These are phyloP conservation scores for Melanostoma scalare DNA, from an alignment of 2,888 invertebrate genomes.

Conservation along the genomic window DNA sequence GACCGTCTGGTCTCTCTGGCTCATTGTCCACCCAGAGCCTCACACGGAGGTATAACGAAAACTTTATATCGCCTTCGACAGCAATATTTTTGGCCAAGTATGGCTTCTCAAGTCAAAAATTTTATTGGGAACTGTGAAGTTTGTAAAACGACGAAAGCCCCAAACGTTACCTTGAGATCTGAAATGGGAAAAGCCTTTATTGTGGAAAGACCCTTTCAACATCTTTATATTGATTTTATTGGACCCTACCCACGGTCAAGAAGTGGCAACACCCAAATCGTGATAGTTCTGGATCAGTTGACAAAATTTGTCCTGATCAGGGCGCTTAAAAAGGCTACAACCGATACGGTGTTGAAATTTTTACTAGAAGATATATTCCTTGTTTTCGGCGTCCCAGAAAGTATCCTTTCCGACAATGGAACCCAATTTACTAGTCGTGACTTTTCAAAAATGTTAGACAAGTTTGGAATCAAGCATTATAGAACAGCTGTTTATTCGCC, in stretches of 20 bases:
- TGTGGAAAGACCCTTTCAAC: slow-evolving; percentile 22
- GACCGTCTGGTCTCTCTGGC: not conserved
- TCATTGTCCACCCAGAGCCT: slow-evolving; percentile 2
- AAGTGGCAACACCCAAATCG: slow-evolving; percentile 13
- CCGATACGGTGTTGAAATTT: not conserved
- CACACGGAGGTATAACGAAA: slow-evolving; percentile 17
- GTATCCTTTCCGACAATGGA: slow-evolving; percentile 17
- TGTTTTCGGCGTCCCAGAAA: slow-evolving; percentile 24
- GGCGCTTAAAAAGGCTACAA: not conserved
- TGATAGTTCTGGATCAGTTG: slow-evolving; percentile 9
- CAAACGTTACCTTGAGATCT: not conserved
- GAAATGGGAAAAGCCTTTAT: slow-evolving; percentile 11
- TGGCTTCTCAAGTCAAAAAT: slow-evolving; percentile 13
- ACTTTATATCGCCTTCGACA: not conserved
- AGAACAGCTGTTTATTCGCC: not conserved
- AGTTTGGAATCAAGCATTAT: not conserved
- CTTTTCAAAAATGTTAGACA: slow-evolving; percentile 1
- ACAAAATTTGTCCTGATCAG: slow-evolving; percentile 21
- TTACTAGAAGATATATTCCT: slow-evolving; percentile 13
- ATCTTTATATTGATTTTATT: slow-evolving; percentile 9
- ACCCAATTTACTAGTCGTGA: slow-evolving; percentile 14
- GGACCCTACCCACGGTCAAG: slow-evolving; percentile 14
- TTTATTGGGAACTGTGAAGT: slow-evolving; percentile 10
- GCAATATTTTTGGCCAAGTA: slow-evolving; percentile 21
- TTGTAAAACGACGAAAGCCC: slow-evolving; percentile 15